phyloP scores from a whole-genome alignment of 1,140 invertebrate species.

The Hypsibius dujardini region DNA sequence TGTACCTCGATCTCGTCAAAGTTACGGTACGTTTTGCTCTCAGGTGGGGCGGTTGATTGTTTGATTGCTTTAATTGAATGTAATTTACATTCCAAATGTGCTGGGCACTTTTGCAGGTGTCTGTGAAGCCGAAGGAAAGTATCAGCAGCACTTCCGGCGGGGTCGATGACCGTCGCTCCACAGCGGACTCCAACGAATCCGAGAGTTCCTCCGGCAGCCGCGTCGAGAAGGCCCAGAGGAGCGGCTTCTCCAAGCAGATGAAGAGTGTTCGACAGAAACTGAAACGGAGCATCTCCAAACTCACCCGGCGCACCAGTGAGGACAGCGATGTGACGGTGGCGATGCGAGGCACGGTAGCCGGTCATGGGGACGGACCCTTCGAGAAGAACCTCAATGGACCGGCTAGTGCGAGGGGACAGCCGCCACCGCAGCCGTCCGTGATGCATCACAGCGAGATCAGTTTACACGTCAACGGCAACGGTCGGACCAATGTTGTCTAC shows the following conservation, averaged over 20 bases:
- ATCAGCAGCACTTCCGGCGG: slow-evolving; percentile 15
- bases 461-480: too few relatives aligned
- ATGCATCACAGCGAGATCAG: too few relatives aligned
- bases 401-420: background rate
- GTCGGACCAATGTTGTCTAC: too few relatives aligned
- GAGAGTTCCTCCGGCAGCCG: slow-evolving; percentile 25
- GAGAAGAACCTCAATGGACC: slow-evolving; percentile 21
- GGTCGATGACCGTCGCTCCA: background rate
- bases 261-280: background rate
- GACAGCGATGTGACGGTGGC: background rate
- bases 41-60: too few relatives aligned
- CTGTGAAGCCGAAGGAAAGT: slow-evolving; percentile 21
- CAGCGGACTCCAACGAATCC: slow-evolving; percentile 21
- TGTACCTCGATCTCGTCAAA: slow-evolving; percentile 45
- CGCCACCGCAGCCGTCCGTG: slow-evolving; percentile 14
- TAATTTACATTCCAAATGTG: too few relatives aligned
- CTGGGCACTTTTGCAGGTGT: background rate
- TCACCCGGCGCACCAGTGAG: slow-evolving; percentile 28
- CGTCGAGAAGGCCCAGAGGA: slow-evolving; percentile 26
- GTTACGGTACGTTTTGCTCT: slow-evolving; percentile 21
- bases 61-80: too few relatives aligned
- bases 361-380: background rate
- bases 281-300: slow-evolving; percentile 39
- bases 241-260: slow-evolving; percentile 22
- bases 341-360: background rate